Evolutionary conservation across 2,888 invertebrate species (phyloP).

Genomic region (Melanophora roralis): DNA sequence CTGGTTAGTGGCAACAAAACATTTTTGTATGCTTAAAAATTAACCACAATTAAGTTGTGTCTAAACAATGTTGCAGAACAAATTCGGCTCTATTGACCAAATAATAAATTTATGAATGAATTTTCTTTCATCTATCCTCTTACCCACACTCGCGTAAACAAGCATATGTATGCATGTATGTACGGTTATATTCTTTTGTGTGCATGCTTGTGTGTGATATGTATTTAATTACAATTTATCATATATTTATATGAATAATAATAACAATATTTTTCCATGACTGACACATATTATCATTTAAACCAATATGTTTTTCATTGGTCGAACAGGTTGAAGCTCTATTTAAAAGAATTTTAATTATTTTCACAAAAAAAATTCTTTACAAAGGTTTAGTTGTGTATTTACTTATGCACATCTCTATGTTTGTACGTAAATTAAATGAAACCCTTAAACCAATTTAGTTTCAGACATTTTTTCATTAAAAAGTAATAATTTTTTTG

Average conservation of each 20-base stretch:
- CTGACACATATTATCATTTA: constrained; percentile 20
- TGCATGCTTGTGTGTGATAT: background rate
- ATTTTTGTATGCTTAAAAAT: too few species aligned
- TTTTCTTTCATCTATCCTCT: background rate
- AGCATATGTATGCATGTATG: background rate
- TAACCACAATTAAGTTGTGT: background rate
- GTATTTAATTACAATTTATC: constrained; percentile 22
- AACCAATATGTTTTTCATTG: constrained; percentile 4
- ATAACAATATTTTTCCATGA: constrained; percentile 6
- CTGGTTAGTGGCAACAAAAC: too few species aligned
- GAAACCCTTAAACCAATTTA: background rate
- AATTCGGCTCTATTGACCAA: background rate
- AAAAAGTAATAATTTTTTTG: background rate
- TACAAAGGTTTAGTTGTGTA: too few species aligned
- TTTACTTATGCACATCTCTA: too few species aligned
- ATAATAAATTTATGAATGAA: constrained; percentile 52
- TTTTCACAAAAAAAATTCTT: background rate
- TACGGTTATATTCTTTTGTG: background rate
- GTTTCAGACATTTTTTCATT: constrained; percentile 4
- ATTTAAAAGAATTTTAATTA: constrained; percentile 50
- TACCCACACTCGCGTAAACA: background rate
- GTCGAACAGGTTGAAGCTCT: constrained; percentile 19
- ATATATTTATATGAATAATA: constrained; percentile 50
- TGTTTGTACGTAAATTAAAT: background rate
- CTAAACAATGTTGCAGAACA: constrained; percentile 14